These are phyloP conservation scores for Acrossocheilus wenchowensis DNA, from an alignment of 2,797 vertebrate genomes.

Conservation along the genomic window DNA sequence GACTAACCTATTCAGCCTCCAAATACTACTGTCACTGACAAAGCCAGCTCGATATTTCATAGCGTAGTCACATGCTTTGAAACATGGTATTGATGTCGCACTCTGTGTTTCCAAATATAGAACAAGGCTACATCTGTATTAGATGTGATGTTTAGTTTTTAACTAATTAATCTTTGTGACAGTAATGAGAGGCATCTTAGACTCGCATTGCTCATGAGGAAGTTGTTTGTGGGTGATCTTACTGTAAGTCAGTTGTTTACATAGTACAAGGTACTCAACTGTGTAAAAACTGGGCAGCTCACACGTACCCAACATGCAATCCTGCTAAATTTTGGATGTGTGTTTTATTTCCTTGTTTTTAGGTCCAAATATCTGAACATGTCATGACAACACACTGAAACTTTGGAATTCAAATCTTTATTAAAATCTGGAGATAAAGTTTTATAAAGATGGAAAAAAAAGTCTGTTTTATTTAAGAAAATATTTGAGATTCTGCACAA, in stretches of 20 bases:
- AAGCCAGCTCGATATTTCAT: conserved; percentile 17
- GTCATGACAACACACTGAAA: background rate
- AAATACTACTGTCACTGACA: conserved; percentile 4
- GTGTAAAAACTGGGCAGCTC: conserved; percentile 2
- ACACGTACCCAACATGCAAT: background rate
- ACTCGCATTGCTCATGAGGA: background rate
- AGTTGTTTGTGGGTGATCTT: background rate
- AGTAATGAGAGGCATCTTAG: background rate
- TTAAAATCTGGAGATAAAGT: no score
- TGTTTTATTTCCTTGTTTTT: background rate
- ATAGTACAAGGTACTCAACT: background rate
- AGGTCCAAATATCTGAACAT: background rate
- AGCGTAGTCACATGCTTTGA: conserved; percentile 15
- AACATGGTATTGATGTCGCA: background rate
- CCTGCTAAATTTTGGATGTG: background rate
- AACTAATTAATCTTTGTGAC: background rate
- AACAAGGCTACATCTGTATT: background rate
- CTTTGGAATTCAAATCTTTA: background rate
- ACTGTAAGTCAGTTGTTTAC: conserved; percentile 14
- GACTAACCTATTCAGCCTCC: background rate
- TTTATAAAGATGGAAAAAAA: no score
- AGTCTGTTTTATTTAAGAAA: no score
- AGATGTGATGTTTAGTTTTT: background rate
- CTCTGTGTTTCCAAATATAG: conserved; percentile 5
- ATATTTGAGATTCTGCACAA: background rate